Percentiles rank a stretch among this genome's conserved stretches.
phyloP scores from a whole-genome alignment of 2,888 invertebrate genomes.

The Pammene aurita region DNA sequence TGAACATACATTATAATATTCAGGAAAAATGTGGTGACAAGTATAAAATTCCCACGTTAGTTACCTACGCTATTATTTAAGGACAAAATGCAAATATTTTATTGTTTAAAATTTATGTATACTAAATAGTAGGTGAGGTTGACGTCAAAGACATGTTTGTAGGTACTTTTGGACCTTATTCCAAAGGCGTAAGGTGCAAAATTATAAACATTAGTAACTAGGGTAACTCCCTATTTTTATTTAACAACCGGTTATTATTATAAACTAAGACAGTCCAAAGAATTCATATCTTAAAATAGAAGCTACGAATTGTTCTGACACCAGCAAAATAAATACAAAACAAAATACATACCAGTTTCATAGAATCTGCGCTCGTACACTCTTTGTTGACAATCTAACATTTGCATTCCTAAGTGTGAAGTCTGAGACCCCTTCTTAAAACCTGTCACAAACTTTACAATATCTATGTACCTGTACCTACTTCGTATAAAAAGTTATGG shows the following conservation, averaged over 20 bases:
- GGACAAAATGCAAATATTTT: neutral
- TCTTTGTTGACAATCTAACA: slow-evolving; percentile 17
- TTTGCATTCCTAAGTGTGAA: slow-evolving; percentile 25
- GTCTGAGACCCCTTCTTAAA: slow-evolving; percentile 16
- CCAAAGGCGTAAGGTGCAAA: too few species aligned
- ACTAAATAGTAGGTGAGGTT: too few species aligned
- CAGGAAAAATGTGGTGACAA: neutral
- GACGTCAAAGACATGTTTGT: too few species aligned
- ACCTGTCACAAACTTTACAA: slow-evolving; percentile 1
- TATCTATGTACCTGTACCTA: neutral
- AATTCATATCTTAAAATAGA: too few species aligned
- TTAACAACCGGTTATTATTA: too few species aligned
- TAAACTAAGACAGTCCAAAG: too few species aligned
- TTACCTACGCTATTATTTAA: too few species aligned
- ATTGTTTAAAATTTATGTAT: neutral
- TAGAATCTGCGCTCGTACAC: neutral
- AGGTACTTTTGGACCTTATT: too few species aligned
- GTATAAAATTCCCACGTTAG: neutral
- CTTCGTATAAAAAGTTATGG: neutral
- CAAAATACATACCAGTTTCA: slow-evolving; percentile 2
- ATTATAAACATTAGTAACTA: too few species aligned
- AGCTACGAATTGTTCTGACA: neutral
- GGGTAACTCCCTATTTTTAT: too few species aligned
- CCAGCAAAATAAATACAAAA: neutral
- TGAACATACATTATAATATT: too few species aligned